These are phyloP conservation scores for Vanessa tameamea DNA, from an alignment of 1,140 invertebrate genomes.

Conservation along the genomic window DNA sequence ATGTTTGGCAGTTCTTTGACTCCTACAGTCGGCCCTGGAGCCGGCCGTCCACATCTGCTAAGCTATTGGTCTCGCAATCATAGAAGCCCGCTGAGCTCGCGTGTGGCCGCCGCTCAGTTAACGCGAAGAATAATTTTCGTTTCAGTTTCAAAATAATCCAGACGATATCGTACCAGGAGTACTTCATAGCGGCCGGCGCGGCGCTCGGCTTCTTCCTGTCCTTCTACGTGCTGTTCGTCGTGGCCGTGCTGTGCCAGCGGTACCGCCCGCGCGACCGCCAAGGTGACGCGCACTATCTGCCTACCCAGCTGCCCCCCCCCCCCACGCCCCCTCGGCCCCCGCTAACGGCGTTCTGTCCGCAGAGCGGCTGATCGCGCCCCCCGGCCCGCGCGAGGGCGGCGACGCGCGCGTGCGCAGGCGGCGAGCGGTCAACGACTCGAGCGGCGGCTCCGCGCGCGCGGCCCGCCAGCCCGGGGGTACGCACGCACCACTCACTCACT, in stretches of 20 bases:
- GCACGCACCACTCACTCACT: background rate
- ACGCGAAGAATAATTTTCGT: background rate
- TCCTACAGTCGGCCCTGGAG: too few relatives aligned
- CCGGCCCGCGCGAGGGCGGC: conserved; percentile 40
- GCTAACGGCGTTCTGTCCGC: conserved; percentile 9
- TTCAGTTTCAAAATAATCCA: conserved; percentile 65
- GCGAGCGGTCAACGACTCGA: conserved; percentile 37
- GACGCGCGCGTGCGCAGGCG: conserved; percentile 31
- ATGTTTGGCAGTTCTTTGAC: too few relatives aligned
- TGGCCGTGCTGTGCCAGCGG: conserved; percentile 50
- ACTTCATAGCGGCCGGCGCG: conserved; percentile 58
- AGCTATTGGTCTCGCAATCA: too few relatives aligned
- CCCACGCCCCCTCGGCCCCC: conserved; percentile 15
- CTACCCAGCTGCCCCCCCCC: too few relatives aligned
- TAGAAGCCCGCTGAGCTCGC: too few relatives aligned
- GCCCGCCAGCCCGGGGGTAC: conserved; percentile 2
- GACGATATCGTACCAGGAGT: conserved; percentile 72
- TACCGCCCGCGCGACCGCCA: conserved; percentile 9
- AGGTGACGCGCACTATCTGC: background rate
- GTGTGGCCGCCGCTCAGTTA: too few relatives aligned
- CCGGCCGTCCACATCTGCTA: too few relatives aligned
- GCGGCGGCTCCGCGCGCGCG: conserved; percentile 39
- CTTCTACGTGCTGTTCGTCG: conserved; percentile 60
- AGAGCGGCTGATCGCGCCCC: conserved; percentile 42
- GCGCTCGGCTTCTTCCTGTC: conserved; percentile 58